These are phyloP conservation scores for Drosophila robusta DNA, from an alignment of 2,888 invertebrate species.

Conservation along the genomic window DNA sequence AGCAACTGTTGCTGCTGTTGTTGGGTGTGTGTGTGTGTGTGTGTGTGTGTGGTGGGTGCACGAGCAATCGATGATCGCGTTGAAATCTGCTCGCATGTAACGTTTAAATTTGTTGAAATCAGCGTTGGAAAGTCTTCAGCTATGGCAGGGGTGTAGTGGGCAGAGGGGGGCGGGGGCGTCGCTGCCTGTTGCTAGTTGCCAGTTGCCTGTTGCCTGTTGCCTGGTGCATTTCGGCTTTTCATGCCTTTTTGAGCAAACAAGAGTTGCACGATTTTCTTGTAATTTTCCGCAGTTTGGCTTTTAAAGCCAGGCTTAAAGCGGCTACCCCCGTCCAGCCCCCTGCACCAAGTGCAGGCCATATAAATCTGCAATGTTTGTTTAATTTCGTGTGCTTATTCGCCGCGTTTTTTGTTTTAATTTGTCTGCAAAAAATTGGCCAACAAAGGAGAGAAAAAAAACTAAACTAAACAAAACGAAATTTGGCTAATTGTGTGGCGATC, in stretches of 20 bases:
- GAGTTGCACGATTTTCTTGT: constrained; percentile 84
- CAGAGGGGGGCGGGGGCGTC: constrained; percentile 4
- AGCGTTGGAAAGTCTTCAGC: constrained; percentile 67
- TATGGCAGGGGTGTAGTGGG: constrained; percentile 9
- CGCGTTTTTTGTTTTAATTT: constrained; percentile 75
- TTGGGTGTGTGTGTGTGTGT: constrained; percentile 15
- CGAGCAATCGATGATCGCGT: constrained; percentile 77
- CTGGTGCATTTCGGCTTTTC: constrained; percentile 51
- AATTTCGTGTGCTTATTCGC: constrained; percentile 76
- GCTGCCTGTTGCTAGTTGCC: constrained; percentile 22
- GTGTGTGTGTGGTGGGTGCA: constrained; percentile 66
- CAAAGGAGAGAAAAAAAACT: constrained; percentile 20
- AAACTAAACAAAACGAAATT: constrained; percentile 59
- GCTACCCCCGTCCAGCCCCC: neutral
- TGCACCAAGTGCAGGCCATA: constrained; percentile 54
- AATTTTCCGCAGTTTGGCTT: constrained; percentile 79
- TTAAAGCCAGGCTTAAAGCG: constrained; percentile 28
- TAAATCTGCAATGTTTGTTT: constrained; percentile 79
- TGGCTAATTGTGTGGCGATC: constrained; percentile 78
- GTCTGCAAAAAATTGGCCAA: constrained; percentile 59
- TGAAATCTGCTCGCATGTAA: constrained; percentile 80
- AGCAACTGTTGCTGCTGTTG: constrained; percentile 15
- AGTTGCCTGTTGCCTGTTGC: constrained; percentile 3
- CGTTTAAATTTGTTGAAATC: constrained; percentile 76
- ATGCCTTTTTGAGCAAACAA: constrained; percentile 74